Percentiles rank a stretch among this genome's conserved stretches.
These are phyloP conservation scores for Bos indicus DNA, from an alignment of 2,113 vertebrate species.

Conservation along the genomic window DNA sequence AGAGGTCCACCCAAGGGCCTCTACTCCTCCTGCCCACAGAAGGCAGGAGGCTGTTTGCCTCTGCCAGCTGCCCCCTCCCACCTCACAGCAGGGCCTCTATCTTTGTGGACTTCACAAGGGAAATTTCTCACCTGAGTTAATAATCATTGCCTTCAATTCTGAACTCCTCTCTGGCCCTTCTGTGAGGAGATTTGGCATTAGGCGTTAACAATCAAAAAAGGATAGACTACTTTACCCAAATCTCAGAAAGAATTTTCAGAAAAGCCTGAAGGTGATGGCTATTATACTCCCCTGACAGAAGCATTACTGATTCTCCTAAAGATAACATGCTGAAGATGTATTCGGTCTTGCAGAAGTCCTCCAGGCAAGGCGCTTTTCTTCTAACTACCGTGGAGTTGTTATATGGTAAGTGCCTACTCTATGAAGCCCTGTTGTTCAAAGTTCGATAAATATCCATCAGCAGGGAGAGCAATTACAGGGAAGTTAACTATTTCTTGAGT, in stretches of 20 bases:
- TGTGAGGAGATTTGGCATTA: not conserved
- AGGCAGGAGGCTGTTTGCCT: not conserved
- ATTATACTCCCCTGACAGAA: not conserved
- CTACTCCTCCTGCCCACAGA: not conserved
- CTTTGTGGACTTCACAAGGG: not conserved
- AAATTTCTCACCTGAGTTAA: not conserved
- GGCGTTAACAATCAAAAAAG: constrained; percentile 8
- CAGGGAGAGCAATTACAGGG: not conserved
- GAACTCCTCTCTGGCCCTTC: not conserved
- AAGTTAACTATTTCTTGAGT: not conserved
- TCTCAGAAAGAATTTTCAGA: not conserved
- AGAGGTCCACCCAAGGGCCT: not conserved
- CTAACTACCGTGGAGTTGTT: not conserved
- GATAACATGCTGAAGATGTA: not conserved
- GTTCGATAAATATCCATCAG: constrained; percentile 31
- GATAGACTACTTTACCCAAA: not conserved
- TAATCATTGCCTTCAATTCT: not conserved
- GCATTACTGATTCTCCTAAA: not conserved
- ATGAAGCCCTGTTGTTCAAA: not conserved
- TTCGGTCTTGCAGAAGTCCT: not conserved
- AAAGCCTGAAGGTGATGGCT: not conserved
- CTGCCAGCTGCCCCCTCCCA: not conserved
- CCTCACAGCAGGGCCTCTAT: not conserved
- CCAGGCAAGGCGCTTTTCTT: not conserved
- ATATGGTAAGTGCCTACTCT: not conserved